Evolutionary conservation across 2,888 invertebrate genomes (phyloP).

Genomic region (Deroplatys truncata): DNA sequence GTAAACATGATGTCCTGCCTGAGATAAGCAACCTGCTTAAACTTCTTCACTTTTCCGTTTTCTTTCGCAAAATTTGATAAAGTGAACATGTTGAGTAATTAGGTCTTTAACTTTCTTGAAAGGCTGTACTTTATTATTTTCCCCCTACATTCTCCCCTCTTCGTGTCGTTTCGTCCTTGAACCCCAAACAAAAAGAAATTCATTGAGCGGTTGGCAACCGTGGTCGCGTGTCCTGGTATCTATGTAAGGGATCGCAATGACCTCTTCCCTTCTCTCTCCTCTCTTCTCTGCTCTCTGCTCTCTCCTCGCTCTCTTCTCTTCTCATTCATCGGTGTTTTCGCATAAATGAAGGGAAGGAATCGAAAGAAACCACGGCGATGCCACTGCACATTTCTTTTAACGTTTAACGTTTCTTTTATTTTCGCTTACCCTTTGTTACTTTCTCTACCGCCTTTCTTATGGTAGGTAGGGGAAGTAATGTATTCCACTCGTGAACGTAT

Average conservation of each 20-base stretch:
- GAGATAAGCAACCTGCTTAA: not conserved
- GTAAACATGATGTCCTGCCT: too few relatives aligned
- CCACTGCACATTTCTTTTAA: not conserved
- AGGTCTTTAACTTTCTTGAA: not conserved
- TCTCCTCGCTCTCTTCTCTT: not conserved
- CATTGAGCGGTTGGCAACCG: not conserved
- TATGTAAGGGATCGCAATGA: too few relatives aligned
- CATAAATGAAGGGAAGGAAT: too few relatives aligned
- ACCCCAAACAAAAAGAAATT: not conserved
- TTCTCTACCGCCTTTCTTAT: too few relatives aligned
- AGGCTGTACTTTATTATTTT: not conserved
- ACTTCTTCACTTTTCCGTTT: not conserved
- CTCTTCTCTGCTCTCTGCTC: not conserved
- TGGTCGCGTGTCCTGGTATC: constrained; percentile 4
- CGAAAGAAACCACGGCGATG: too few relatives aligned
- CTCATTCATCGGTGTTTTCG: not conserved
- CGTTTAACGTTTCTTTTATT: not conserved
- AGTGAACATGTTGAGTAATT: not conserved
- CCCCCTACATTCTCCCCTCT: not conserved
- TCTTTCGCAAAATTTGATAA: not conserved
- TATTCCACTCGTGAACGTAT: too few relatives aligned
- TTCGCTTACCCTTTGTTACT: too few relatives aligned
- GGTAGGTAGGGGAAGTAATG: too few relatives aligned
- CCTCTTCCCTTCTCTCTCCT: not conserved
- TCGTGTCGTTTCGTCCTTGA: constrained; percentile 14